phyloP scores from a whole-genome alignment of 2,888 invertebrate species.

The Xestia ashworthii region DNA sequence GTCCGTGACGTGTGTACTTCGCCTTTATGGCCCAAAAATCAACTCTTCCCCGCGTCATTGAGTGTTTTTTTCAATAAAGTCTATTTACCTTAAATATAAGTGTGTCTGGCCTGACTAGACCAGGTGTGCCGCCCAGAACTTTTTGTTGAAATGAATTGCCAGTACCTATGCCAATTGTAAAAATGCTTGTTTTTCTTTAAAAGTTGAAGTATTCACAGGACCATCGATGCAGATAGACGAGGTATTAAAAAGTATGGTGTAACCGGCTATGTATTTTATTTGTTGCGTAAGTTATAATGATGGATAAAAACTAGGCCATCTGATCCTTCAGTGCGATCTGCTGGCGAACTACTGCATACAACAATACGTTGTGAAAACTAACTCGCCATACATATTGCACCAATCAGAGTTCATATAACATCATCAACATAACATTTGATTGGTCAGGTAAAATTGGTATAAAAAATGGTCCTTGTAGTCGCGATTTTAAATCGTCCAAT shows the following conservation, averaged over 20 bases:
- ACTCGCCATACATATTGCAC: constrained; percentile 39
- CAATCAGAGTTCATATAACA: constrained; percentile 46
- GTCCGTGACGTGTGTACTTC: constrained; percentile 58
- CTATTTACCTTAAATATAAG: constrained; percentile 32
- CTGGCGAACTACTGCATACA: constrained; percentile 16
- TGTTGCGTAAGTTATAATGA: constrained; percentile 31
- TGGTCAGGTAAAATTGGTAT: constrained; percentile 12
- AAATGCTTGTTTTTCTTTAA: background rate
- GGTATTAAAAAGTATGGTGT: background rate
- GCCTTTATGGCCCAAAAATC: constrained; percentile 58
- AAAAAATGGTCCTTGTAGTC: constrained; percentile 26
- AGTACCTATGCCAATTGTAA: background rate
- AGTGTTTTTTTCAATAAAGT: constrained; percentile 33
- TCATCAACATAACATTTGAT: constrained; percentile 33
- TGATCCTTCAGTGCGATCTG: constrained; percentile 36
- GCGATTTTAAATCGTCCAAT: constrained; percentile 59
- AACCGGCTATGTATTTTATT: constrained; percentile 7
- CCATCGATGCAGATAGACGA: background rate
- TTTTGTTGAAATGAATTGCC: background rate
- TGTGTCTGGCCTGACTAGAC: constrained; percentile 12
- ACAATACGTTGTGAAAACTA: constrained; percentile 45
- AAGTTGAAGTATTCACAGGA: background rate
- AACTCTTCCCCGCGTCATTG: constrained; percentile 47
- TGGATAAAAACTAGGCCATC: constrained; percentile 35
- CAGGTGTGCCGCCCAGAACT: constrained; percentile 4